A percentile compares a stretch with the other conserved stretches of the same genome.
Evolutionary conservation across 2,113 vertebrate species (phyloP).

Genomic region (Agelaius tricolor): DNA sequence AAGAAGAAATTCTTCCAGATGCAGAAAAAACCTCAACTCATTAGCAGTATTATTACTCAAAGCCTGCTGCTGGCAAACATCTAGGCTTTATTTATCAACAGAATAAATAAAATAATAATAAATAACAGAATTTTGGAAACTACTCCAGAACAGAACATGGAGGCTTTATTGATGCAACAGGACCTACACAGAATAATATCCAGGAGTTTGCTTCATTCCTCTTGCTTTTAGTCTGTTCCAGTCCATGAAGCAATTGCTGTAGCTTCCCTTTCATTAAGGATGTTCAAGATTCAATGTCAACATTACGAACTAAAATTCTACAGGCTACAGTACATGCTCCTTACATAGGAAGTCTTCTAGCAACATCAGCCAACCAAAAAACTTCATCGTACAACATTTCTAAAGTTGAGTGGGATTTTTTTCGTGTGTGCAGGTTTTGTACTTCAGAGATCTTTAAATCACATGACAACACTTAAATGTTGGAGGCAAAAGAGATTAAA

Average conservation of each 20-base stretch:
- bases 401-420: background rate
- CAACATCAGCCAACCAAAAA: background rate
- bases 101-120: background rate
- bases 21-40: background rate
- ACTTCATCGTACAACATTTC: background rate
- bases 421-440: background rate
- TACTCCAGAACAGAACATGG: background rate
- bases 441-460: background rate
- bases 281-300: background rate
- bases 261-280: background rate
- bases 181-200: background rate
- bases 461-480: background rate
- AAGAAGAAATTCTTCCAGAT: background rate
- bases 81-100: background rate
- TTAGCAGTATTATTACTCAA: background rate
- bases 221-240: background rate
- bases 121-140: background rate
- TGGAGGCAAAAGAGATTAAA: background rate
- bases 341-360: background rate
- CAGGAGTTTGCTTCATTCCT: background rate
- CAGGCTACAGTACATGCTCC: rapidly evolving
- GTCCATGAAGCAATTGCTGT: background rate
- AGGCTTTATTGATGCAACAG: background rate
- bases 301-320: background rate
- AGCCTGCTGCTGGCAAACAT: background rate